These are phyloP conservation scores for Metopia argyrocephala DNA, from an alignment of 2,888 invertebrate genomes.

Conservation along the genomic window DNA sequence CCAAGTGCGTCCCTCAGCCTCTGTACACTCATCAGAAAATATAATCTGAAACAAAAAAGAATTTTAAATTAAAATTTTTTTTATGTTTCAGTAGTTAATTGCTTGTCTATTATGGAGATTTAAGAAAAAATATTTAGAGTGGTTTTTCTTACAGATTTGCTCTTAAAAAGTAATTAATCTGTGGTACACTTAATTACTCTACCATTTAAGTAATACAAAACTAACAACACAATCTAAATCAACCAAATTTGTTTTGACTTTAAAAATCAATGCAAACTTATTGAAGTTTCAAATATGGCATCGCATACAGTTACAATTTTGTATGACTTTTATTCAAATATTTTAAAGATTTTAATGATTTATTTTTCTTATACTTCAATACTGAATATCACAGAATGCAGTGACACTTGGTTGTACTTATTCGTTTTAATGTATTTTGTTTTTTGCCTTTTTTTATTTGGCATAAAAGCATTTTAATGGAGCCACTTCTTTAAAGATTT, in stretches of 20 bases:
- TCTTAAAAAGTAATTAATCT: slow-evolving; percentile 29
- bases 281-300: neutral
- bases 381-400: neutral
- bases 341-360: neutral
- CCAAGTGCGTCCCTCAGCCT: slow-evolving; percentile 98
- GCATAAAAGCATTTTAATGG: too few species aligned
- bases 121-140: neutral
- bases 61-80: neutral
- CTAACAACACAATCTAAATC: neutral
- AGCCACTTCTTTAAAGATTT: neutral
- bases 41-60: slow-evolving; percentile 85
- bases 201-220: slow-evolving; percentile 12
- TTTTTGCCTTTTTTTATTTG: neutral
- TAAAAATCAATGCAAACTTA: slow-evolving; percentile 12
- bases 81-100: too few species aligned
- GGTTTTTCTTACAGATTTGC: neutral
- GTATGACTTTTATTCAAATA: neutral
- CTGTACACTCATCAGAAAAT: slow-evolving; percentile 98
- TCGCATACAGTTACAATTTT: neutral
- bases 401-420: neutral
- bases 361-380: neutral
- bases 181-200: slow-evolving; percentile 38
- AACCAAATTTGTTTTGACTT: neutral
- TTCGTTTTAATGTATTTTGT: neutral
- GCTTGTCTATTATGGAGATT: neutral